phyloP scores from a whole-genome alignment of 2,888 invertebrate genomes.

The Rhingia campestris region DNA sequence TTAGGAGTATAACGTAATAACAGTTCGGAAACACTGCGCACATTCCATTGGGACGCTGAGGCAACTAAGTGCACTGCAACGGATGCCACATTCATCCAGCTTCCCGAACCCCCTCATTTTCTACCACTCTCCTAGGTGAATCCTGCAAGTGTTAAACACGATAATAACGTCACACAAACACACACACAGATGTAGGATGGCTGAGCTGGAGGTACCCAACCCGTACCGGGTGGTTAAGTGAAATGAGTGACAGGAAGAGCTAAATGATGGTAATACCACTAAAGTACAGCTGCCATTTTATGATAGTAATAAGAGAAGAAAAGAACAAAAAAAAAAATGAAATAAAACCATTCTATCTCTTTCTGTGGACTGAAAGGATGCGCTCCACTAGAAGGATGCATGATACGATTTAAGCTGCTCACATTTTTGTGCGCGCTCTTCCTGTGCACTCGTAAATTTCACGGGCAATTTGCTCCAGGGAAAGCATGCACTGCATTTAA shows the following conservation, averaged over 20 bases:
- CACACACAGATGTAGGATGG: slow-evolving; percentile 10
- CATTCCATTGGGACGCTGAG: slow-evolving; percentile 37
- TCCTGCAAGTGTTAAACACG: slow-evolving; percentile 66
- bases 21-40: slow-evolving; percentile 38
- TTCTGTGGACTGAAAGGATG: slow-evolving; percentile 45
- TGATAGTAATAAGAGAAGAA: slow-evolving; percentile 44
- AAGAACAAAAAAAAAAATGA: neutral
- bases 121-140: slow-evolving; percentile 39
- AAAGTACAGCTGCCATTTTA: slow-evolving; percentile 72
- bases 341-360: slow-evolving; percentile 3
- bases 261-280: slow-evolving; percentile 72
- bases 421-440: slow-evolving; percentile 45
- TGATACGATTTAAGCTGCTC: slow-evolving; percentile 62
- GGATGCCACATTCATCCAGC: slow-evolving; percentile 51
- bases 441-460: slow-evolving; percentile 71
- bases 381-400: slow-evolving; percentile 61
- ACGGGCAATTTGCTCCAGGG: slow-evolving; percentile 65
- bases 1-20: slow-evolving; percentile 32
- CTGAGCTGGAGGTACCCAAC: neutral
- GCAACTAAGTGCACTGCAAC: slow-evolving; percentile 61
- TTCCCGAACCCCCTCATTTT: slow-evolving; percentile 5
- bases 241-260: slow-evolving; percentile 69
- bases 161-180: slow-evolving; percentile 48
- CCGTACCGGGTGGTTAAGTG: slow-evolving; percentile 6
- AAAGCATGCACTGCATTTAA: slow-evolving; percentile 67